phyloP scores from a whole-genome alignment of 1,140 invertebrate genomes.

The Colletes latitarsis region DNA sequence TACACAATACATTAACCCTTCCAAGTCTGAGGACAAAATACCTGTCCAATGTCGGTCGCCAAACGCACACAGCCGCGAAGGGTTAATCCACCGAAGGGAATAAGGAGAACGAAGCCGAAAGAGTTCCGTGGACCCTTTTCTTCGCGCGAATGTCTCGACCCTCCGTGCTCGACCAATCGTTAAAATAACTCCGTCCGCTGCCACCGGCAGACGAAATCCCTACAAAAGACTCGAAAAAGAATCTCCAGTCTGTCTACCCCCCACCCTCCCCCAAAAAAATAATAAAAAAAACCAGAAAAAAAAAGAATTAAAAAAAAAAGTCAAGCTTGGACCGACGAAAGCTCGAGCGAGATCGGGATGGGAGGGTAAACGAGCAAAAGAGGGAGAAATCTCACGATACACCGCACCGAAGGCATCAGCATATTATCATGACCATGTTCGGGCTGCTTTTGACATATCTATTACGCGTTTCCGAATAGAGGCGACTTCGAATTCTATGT shows the following conservation, averaged over 20 bases:
- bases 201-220: conserved; percentile 29
- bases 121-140: conserved; percentile 6
- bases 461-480: conserved; percentile 78
- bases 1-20: too few relatives aligned
- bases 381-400: conserved; percentile 10
- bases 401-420: conserved; percentile 65
- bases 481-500: conserved; percentile 77
- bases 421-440: conserved; percentile 78
- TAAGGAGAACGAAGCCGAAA: not conserved
- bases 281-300: not conserved
- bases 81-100: not conserved
- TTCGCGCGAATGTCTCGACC: not conserved
- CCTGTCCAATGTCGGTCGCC: not conserved
- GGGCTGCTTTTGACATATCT: conserved; percentile 80
- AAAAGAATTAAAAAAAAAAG: not conserved
- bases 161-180: not conserved
- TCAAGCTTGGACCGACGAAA: not conserved
- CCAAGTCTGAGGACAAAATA: too few relatives aligned
- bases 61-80: not conserved
- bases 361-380: conserved; percentile 17
- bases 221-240: conserved; percentile 26
- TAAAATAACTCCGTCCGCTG: conserved; percentile 31
- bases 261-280: not conserved
- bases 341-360: not conserved
- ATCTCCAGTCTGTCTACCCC: not conserved